Percentiles rank a stretch among this genome's conserved stretches.
Evolutionary conservation across 1,140 invertebrate species (phyloP).

Genomic region (Ladona fulva): DNA sequence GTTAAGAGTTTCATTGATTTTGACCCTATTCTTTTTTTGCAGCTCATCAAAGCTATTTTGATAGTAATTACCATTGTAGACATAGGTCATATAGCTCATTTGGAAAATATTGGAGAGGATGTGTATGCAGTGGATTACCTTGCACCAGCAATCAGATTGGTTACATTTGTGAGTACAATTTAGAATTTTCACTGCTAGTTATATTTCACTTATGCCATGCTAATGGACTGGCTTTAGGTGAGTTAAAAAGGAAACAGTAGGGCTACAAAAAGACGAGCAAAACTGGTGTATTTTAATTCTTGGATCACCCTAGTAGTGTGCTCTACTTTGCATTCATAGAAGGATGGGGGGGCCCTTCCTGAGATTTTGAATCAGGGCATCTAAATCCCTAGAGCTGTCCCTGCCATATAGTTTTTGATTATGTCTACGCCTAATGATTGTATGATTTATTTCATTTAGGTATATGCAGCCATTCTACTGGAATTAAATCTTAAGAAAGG

Average conservation of each 20-base stretch:
- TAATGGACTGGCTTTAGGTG: background rate
- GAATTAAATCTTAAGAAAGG: slow-evolving; percentile 73
- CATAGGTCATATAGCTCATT: slow-evolving; percentile 47
- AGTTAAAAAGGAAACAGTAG: no score
- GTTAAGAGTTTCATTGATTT: background rate
- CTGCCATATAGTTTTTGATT: slow-evolving; percentile 10
- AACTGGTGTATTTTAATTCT: no score
- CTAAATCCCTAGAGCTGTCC: background rate
- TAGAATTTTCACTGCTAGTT: background rate
- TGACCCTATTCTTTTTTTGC: slow-evolving; percentile 12
- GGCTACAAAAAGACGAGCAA: no score
- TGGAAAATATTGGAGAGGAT: slow-evolving; percentile 35
- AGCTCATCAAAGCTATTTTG: slow-evolving; percentile 23
- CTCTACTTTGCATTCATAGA: slow-evolving; percentile 13
- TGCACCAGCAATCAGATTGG: slow-evolving; percentile 61
- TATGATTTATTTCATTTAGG: slow-evolving; percentile 44
- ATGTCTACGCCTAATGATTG: slow-evolving; percentile 15
- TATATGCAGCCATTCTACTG: slow-evolving; percentile 56
- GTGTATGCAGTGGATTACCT: slow-evolving; percentile 58
- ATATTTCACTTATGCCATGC: slow-evolving; percentile 12
- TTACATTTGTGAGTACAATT: slow-evolving; percentile 64
- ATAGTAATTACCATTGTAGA: slow-evolving; percentile 50
- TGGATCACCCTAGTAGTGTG: no score
- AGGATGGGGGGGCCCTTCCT: background rate
- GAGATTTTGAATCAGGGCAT: slow-evolving; percentile 18